Percentiles rank a stretch among this genome's conserved stretches.
These are phyloP conservation scores for Cantharis nigra DNA, from an alignment of 2,888 invertebrate species.

Conservation along the genomic window DNA sequence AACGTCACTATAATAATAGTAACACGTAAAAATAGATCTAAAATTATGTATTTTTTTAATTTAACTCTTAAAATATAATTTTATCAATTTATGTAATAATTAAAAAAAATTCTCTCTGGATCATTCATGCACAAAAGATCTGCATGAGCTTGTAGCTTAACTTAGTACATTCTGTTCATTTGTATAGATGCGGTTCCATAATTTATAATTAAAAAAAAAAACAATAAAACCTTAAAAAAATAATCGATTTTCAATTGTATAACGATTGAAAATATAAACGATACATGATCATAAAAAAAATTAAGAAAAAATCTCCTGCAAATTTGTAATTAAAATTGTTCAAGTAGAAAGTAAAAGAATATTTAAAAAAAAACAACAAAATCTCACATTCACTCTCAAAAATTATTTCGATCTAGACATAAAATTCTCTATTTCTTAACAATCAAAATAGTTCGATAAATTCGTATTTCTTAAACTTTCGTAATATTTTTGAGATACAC, in stretches of 20 bases:
- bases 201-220: neutral
- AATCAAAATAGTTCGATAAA: constrained; percentile 28
- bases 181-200: neutral
- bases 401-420: constrained; percentile 37
- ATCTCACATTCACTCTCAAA: constrained; percentile 20
- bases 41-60: neutral
- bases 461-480: neutral
- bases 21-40: neutral
- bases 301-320: neutral
- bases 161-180: neutral
- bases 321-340: neutral
- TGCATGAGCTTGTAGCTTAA: neutral
- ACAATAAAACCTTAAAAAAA: neutral
- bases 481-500: neutral
- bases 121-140: neutral
- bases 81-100: neutral
- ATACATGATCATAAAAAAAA: neutral
- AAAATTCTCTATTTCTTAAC: constrained; percentile 44
- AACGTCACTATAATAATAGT: neutral
- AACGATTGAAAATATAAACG: neutral
- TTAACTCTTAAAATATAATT: neutral
- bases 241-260: neutral
- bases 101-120: constrained; percentile 1
- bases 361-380: neutral
- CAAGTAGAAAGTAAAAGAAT: neutral